These are phyloP conservation scores for Vespertilio murinus DNA, from an alignment of 2,797 vertebrate species.

Conservation along the genomic window DNA sequence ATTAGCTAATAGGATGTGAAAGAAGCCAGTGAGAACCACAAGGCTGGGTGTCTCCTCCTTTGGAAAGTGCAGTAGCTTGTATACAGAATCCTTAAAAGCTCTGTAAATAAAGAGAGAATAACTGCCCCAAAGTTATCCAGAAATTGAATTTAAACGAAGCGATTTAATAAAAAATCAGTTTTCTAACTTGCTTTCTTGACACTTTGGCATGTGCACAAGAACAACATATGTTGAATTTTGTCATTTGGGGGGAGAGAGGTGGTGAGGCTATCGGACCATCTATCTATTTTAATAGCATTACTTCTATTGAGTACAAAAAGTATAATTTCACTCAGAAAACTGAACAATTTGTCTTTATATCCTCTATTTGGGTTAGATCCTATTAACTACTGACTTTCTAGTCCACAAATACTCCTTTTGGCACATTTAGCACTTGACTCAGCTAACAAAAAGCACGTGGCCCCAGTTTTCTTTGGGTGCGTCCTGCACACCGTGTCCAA, in stretches of 20 bases:
- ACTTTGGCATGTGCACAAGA: background rate
- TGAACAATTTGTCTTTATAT: background rate
- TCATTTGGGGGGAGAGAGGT: background rate
- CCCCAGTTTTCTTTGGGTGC: background rate
- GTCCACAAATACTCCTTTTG: background rate
- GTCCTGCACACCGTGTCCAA: background rate
- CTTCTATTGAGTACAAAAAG: background rate
- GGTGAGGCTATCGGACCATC: background rate
- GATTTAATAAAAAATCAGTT: background rate
- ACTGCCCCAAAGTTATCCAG: background rate
- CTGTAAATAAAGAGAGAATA: background rate
- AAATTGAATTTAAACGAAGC: background rate
- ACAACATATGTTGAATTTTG: background rate
- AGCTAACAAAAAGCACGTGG: background rate
- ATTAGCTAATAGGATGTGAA: background rate
- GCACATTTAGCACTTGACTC: background rate
- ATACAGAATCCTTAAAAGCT: background rate
- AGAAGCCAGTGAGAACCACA: background rate
- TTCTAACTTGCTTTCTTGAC: background rate
- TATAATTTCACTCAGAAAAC: constrained; percentile 10
- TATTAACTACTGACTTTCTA: background rate
- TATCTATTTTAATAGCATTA: background rate
- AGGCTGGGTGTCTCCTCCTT: background rate
- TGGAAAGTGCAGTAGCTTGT: background rate
- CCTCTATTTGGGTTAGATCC: background rate